Conservation (phyloP, 2,797 vertebrate genomes). For the Phataginus tetradactyla region DNA sequence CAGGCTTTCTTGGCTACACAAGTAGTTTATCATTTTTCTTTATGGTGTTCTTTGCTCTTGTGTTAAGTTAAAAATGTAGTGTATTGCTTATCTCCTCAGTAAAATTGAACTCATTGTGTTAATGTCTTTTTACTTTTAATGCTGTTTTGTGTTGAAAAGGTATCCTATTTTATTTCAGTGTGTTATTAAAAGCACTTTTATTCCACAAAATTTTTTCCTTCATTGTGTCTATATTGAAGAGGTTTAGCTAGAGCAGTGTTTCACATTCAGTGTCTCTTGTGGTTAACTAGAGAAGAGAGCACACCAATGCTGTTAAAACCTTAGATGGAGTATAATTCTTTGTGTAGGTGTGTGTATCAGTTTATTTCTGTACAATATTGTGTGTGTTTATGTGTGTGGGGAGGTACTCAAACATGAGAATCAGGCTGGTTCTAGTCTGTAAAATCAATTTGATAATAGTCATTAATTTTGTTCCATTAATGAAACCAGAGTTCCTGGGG, state of each 20-base stretch:
- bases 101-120: slow-evolving; percentile 75
- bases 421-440: not conserved
- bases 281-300: not conserved
- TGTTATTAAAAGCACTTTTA: slow-evolving; percentile 60
- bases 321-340: not conserved
- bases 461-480: slow-evolving; percentile 30
- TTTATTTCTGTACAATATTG: not conserved
- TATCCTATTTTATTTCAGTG: slow-evolving; percentile 15
- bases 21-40: slow-evolving; percentile 96
- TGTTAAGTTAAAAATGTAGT: slow-evolving; percentile 92
- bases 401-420: not conserved
- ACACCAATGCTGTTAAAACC: not conserved
- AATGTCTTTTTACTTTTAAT: slow-evolving; percentile 73
- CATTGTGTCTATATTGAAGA: slow-evolving; percentile 39
- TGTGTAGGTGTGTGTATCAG: not conserved
- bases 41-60: slow-evolving; percentile 94
- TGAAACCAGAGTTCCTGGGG: slow-evolving; percentile 27
- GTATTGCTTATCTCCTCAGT: slow-evolving; percentile 71
- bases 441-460: not conserved
- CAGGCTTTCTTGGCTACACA: slow-evolving; percentile 98
- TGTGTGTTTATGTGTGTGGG: not conserved
- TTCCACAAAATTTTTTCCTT: slow-evolving; percentile 46
- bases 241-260: not conserved
- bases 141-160: slow-evolving; percentile 46
- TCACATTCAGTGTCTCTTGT: slow-evolving; percentile 20